phyloP scores from a whole-genome alignment of 2,888 invertebrate species.

The Leptinotarsa rubiginosa region DNA sequence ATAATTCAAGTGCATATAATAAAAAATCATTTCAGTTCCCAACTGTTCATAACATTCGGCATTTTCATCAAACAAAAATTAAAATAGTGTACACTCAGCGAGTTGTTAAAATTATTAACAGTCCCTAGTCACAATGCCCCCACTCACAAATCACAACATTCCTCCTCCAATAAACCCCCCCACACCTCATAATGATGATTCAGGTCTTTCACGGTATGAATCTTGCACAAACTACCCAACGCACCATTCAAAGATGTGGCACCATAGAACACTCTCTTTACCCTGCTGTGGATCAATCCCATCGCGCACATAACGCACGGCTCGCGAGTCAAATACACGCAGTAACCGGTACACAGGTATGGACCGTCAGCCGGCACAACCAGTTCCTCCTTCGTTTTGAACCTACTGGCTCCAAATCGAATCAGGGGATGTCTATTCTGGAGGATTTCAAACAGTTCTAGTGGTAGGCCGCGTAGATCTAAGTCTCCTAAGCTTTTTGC shows the following conservation, averaged over 20 bases:
- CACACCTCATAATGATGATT: constrained; percentile 96
- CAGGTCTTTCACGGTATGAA: constrained; percentile 82
- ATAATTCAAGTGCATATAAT: too few relatives aligned
- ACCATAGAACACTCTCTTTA: constrained; percentile 83
- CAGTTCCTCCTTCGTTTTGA: constrained; percentile 61
- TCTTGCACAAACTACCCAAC: constrained; percentile 76
- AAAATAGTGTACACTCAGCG: too few relatives aligned
- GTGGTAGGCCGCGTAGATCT: constrained; percentile 65
- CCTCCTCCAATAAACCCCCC: constrained; percentile 69
- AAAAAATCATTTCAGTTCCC: too few relatives aligned
- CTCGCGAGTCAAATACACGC: constrained; percentile 84
- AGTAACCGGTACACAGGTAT: constrained; percentile 90
- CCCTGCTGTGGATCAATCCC: constrained; percentile 93
- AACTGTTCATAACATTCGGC: too few relatives aligned
- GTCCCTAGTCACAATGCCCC: too few relatives aligned
- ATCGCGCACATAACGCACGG: constrained; percentile 97
- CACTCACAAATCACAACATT: constrained; percentile 58
- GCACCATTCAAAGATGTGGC: constrained; percentile 74
- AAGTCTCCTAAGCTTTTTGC: constrained; percentile 18
- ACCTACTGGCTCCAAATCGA: constrained; percentile 66
- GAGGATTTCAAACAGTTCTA: constrained; percentile 55
- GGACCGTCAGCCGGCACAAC: constrained; percentile 69
- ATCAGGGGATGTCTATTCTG: constrained; percentile 46
- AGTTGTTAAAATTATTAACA: too few relatives aligned
- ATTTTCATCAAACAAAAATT: too few relatives aligned